Evolutionary conservation across 1,140 invertebrate species (phyloP).

Genomic region (Drosophila lowei): DNA sequence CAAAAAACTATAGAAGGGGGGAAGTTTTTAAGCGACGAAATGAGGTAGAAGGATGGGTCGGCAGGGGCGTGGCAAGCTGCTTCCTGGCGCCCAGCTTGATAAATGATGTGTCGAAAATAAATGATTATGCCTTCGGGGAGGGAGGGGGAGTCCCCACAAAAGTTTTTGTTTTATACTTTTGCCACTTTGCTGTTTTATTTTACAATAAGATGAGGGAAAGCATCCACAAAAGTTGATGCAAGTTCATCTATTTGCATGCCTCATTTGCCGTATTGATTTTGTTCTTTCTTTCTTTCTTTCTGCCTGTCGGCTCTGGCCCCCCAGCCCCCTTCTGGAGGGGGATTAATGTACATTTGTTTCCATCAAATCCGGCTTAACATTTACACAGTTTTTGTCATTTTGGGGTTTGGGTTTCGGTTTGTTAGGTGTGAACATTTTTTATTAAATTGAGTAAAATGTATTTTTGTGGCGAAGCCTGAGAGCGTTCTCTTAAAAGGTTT

Average conservation of each 20-base stretch:
- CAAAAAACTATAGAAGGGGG: slow-evolving; percentile 38
- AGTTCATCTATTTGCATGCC: slow-evolving; percentile 58
- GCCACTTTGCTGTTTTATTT: slow-evolving; percentile 22
- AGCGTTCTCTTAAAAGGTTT: not conserved
- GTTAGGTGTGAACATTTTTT: slow-evolving; percentile 13
- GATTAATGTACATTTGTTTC: slow-evolving; percentile 39
- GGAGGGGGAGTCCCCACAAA: slow-evolving; percentile 14
- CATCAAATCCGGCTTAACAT: slow-evolving; percentile 30
- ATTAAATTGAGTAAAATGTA: slow-evolving; percentile 20
- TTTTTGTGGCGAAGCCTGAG: not conserved
- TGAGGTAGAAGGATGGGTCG: not conserved
- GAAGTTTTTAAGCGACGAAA: slow-evolving; percentile 45
- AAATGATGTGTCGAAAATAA: slow-evolving; percentile 81
- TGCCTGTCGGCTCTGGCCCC: not conserved
- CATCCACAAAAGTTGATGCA: slow-evolving; percentile 26
- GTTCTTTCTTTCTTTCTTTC: slow-evolving; percentile 8
- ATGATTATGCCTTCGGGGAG: slow-evolving; percentile 63
- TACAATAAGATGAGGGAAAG: slow-evolving; percentile 14
- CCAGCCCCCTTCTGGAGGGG: not conserved
- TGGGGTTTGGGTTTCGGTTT: not conserved
- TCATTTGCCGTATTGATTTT: slow-evolving; percentile 63
- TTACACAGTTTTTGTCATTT: slow-evolving; percentile 27
- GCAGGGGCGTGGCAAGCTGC: slow-evolving; percentile 48
- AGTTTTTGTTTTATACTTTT: slow-evolving; percentile 50
- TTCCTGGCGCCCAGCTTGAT: slow-evolving; percentile 54